These are phyloP conservation scores for Torymus auratus DNA, from an alignment of 2,888 invertebrate species.

Conservation along the genomic window DNA sequence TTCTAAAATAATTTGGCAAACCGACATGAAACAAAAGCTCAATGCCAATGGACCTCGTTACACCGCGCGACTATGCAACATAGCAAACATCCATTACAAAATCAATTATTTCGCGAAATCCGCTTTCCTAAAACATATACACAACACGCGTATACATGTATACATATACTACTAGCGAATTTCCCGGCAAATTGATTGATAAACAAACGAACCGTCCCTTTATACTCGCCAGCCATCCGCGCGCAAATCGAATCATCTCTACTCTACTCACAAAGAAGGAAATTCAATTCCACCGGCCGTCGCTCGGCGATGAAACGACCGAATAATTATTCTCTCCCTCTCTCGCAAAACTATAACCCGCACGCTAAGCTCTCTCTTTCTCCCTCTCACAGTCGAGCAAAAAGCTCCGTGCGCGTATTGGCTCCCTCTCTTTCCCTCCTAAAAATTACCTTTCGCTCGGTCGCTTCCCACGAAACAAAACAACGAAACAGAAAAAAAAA, in stretches of 20 bases:
- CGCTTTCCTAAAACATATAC: neutral
- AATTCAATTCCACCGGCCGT: slow-evolving; percentile 41
- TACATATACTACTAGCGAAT: slow-evolving; percentile 13
- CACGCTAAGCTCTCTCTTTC: slow-evolving; percentile 5
- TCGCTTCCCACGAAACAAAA: too few relatives aligned
- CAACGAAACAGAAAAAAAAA: too few relatives aligned
- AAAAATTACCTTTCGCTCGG: too few relatives aligned
- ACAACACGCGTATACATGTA: too few relatives aligned
- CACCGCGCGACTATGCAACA: too few relatives aligned
- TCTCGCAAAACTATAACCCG: slow-evolving; percentile 11
- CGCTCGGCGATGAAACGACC: neutral
- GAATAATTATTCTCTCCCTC: slow-evolving; percentile 39
- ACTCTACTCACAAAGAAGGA: neutral
- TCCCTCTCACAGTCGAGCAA: too few relatives aligned
- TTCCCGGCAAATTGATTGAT: slow-evolving; percentile 47
- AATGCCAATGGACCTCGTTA: too few relatives aligned
- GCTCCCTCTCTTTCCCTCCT: too few relatives aligned
- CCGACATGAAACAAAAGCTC: too few relatives aligned
- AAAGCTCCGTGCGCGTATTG: too few relatives aligned
- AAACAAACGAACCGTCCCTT: slow-evolving; percentile 44
- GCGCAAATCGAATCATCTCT: slow-evolving; percentile 32
- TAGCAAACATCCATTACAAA: neutral
- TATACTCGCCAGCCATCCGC: too few relatives aligned
- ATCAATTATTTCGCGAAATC: slow-evolving; percentile 35
- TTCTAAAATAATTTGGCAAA: too few relatives aligned